Evolutionary conservation across 2,797 vertebrate species (phyloP).

Genomic region (Capromys pilorides): DNA sequence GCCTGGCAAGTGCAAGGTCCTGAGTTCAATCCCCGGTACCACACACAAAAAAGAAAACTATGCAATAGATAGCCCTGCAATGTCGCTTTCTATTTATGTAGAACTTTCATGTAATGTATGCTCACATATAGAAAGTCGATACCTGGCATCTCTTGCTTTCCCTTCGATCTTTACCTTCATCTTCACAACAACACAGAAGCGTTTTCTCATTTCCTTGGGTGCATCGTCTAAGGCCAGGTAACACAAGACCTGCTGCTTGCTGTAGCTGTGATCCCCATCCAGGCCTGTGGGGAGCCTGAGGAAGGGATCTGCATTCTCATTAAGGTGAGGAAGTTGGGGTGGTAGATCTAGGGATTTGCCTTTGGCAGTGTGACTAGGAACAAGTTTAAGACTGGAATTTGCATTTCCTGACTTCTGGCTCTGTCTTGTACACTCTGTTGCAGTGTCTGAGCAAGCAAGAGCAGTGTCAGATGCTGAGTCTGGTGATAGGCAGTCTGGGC

Average conservation of each 20-base stretch:
- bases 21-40: too few species aligned
- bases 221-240: background rate
- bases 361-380: background rate
- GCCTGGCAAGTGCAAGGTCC: too few species aligned
- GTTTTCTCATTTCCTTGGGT: background rate
- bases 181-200: background rate
- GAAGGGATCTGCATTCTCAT: background rate
- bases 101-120: background rate
- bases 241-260: background rate
- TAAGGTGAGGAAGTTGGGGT: background rate
- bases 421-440: background rate
- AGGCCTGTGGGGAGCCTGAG: background rate
- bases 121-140: background rate
- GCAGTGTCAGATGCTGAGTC: background rate
- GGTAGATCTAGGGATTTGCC: background rate
- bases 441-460: background rate
- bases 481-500: background rate
- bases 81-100: conserved; percentile 52
- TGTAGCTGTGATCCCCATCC: background rate
- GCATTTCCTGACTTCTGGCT: background rate
- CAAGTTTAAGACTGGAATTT: background rate
- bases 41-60: too few species aligned
- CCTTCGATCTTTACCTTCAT: background rate
- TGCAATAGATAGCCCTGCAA: conserved; percentile 50
- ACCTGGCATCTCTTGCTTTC: background rate